These are phyloP conservation scores for Urocynchramus pylzowi DNA, from an alignment of 2,113 vertebrate genomes.

Conservation along the genomic window DNA sequence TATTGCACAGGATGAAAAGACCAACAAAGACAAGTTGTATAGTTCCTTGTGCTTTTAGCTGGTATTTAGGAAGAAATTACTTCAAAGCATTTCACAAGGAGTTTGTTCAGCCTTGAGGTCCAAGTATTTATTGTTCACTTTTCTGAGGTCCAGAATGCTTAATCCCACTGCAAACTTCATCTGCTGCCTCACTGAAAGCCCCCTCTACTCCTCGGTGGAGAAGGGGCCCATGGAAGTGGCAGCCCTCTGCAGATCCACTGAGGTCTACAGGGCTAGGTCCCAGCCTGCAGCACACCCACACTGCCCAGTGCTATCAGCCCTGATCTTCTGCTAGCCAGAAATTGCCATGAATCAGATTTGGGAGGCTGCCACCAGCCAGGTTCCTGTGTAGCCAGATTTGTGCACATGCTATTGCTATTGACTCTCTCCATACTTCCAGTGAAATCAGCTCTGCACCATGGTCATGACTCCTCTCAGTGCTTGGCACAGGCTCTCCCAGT, in stretches of 20 bases:
- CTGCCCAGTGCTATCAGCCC: background rate
- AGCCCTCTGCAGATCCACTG: background rate
- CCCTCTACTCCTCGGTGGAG: background rate
- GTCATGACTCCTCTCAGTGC: background rate
- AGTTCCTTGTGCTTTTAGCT: background rate
- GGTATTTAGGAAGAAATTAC: background rate
- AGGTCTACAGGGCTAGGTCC: background rate
- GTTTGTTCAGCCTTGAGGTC: background rate
- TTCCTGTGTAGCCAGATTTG: background rate
- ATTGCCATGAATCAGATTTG: background rate
- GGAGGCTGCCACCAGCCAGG: background rate
- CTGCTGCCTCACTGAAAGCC: background rate
- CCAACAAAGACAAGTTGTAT: background rate
- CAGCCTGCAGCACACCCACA: background rate
- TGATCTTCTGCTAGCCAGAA: background rate
- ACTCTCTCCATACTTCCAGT: background rate
- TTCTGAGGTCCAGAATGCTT: background rate
- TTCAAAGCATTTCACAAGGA: background rate
- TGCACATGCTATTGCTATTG: background rate
- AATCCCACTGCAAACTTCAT: background rate
- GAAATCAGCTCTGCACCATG: background rate
- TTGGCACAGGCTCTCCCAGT: background rate
- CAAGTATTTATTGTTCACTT: background rate
- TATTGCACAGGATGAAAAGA: background rate
- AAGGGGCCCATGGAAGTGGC: background rate